Percentiles rank a stretch among this genome's conserved stretches.
Evolutionary conservation across 2,888 invertebrate genomes (phyloP).

Genomic region (Apodemia mormo): DNA sequence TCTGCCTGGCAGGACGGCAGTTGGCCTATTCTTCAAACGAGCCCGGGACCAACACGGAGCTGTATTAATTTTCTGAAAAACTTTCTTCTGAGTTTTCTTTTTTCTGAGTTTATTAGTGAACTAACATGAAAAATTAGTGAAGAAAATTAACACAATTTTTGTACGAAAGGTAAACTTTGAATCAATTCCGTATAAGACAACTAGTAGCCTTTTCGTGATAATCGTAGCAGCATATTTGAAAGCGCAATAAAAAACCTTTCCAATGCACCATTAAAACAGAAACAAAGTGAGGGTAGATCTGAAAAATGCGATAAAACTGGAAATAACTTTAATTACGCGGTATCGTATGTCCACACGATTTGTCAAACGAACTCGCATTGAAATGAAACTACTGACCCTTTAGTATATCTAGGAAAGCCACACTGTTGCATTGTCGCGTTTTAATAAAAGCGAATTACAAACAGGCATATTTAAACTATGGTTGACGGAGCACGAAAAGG

Average conservation of each 20-base stretch:
- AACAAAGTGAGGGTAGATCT: constrained; percentile 16
- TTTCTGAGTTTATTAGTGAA: too few species aligned
- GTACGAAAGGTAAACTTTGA: too few species aligned
- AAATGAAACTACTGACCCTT: constrained; percentile 22
- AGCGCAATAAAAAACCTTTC: constrained; percentile 2
- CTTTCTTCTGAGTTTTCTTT: too few species aligned
- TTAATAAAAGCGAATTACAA: constrained; percentile 40
- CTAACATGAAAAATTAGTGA: too few species aligned
- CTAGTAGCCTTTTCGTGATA: background rate
- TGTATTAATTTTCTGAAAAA: too few species aligned
- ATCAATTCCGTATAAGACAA: too few species aligned
- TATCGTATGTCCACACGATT: constrained; percentile 16
- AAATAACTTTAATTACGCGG: constrained; percentile 17
- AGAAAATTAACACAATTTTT: too few species aligned
- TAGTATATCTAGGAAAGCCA: constrained; percentile 16
- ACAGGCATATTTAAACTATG: constrained; percentile 40
- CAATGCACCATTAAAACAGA: constrained; percentile 12
- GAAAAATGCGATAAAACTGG: constrained; percentile 2
- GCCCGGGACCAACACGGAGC: too few species aligned
- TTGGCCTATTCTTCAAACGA: too few species aligned
- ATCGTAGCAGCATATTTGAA: background rate
- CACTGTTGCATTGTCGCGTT: constrained; percentile 30
- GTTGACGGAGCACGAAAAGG: constrained; percentile 36
- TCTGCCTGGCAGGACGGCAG: too few species aligned
- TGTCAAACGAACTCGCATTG: constrained; percentile 15